Evolutionary conservation across 2,797 vertebrate genomes (phyloP).

Genomic region (Enteromius mattozi): DNA sequence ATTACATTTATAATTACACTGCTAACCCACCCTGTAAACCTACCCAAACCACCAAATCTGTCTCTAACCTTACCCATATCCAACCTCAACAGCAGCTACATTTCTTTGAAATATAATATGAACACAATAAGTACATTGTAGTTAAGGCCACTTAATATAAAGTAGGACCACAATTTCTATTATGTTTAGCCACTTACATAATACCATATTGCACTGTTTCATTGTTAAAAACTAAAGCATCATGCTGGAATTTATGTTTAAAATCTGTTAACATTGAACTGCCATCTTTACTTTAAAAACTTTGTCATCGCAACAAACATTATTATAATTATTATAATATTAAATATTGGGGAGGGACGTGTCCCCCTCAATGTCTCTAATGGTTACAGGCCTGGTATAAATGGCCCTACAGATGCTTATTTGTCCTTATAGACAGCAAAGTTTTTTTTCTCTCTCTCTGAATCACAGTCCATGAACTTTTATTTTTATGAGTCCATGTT

Average conservation of each 20-base stretch:
- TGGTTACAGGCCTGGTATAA: slow-evolving; percentile 28
- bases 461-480: slow-evolving; percentile 40
- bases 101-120: too few species aligned
- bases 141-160: too few species aligned
- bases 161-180: not conserved
- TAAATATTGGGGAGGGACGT: not conserved
- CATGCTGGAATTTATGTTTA: not conserved
- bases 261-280: not conserved
- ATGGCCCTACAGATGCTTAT: slow-evolving; percentile 29
- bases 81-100: too few species aligned
- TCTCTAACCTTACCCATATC: too few species aligned
- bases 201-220: not conserved
- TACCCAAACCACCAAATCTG: too few species aligned
- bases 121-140: too few species aligned
- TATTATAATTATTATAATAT: not conserved
- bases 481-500: slow-evolving; percentile 16
- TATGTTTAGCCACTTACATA: not conserved
- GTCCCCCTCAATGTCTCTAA: not conserved
- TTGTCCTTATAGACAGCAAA: slow-evolving; percentile 14
- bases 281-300: not conserved
- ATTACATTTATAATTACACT: too few species aligned
- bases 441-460: not conserved
- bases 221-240: not conserved
- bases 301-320: not conserved
- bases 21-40: too few species aligned